A percentile compares a stretch with the other conserved stretches of the same genome.
phyloP scores from a whole-genome alignment of 2,888 invertebrate species.

The Lycia hirtaria region DNA sequence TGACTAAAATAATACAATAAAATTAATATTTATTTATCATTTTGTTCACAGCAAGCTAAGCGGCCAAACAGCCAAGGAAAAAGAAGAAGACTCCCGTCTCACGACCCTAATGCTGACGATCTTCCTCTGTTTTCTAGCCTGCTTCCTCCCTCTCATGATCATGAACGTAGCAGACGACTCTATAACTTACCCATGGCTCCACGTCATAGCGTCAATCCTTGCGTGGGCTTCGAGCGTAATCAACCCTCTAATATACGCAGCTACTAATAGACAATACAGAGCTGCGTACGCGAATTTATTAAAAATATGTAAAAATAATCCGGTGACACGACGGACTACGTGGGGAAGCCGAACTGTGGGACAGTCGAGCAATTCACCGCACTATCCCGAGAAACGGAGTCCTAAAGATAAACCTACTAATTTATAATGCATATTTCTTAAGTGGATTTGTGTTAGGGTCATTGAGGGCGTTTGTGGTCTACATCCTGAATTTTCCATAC shows the following conservation, averaged over 20 bases:
- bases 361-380: constrained; percentile 78
- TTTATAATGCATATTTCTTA: constrained; percentile 58
- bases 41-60: constrained; percentile 73
- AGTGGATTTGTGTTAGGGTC: no score
- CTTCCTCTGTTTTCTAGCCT: constrained; percentile 93
- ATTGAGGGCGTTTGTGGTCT: no score
- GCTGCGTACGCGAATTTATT: constrained; percentile 86
- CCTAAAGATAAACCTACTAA: constrained; percentile 72
- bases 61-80: constrained; percentile 79
- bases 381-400: constrained; percentile 72
- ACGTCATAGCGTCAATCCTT: constrained; percentile 93
- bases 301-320: constrained; percentile 71
- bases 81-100: constrained; percentile 91
- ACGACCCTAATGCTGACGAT: constrained; percentile 95
- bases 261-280: constrained; percentile 93
- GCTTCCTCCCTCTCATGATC: constrained; percentile 95
- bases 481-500: no score
- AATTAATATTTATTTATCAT: not conserved
- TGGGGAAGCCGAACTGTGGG: constrained; percentile 80
- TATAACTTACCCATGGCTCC: constrained; percentile 88
- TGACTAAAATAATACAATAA: not conserved
- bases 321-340: constrained; percentile 68
- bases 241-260: constrained; percentile 96
- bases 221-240: constrained; percentile 96
- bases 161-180: constrained; percentile 95